Evolutionary conservation across 1,140 invertebrate genomes (phyloP), one percentile per base, ranked within the genome.

Genomic region (Doryteuthis pealeii): DNA sequence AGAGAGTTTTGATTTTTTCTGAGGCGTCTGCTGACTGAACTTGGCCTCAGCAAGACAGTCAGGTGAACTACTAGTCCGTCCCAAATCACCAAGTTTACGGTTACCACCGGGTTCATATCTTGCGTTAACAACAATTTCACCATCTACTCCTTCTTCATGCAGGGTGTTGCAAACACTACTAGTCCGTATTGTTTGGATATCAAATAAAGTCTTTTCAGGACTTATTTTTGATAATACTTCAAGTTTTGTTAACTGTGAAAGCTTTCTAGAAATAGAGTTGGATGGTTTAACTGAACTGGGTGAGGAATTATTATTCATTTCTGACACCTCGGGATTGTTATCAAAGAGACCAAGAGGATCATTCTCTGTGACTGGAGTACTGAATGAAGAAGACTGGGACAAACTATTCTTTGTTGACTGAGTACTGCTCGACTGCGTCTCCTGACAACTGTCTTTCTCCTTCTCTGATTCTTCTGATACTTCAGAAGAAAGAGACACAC

Each of bases 311-410:
- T 62, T 62, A 22, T 62, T 62, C 18, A 22, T 22, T 62, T 62
- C 54, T 14, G 22, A 5, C 22, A 15, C 45, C 12, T 49, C 28
- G 32, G 14, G 5, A 6, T n/a, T 28, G 35, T 73, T 74, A 30
- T 74, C 89, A 58, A 96, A 89, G 33, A 95, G 94, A 14, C 95
- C 96, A 32, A 97, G 87, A 0, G 96, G 96, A 89, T 97, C 95
- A 85, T 96, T 96, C 84, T 95, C 91, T 2, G 95, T 94, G 0
- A 96, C 94, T 2, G 94, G 93, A 30, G 94, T 95, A 65, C 94
- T 71, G 77, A 76, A 76, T 45, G 75, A 70, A n/a, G 73, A 66
- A 35, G 75, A 76, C 40, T 70, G 74, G 33, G 74, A 40, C 54
- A 72, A 74, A 18, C n/a, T 65, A 31, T n/a, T 69, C 33, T 72